Conservation (phyloP, 2,113 vertebrate genomes). For the Strix uralensis region DNA sequence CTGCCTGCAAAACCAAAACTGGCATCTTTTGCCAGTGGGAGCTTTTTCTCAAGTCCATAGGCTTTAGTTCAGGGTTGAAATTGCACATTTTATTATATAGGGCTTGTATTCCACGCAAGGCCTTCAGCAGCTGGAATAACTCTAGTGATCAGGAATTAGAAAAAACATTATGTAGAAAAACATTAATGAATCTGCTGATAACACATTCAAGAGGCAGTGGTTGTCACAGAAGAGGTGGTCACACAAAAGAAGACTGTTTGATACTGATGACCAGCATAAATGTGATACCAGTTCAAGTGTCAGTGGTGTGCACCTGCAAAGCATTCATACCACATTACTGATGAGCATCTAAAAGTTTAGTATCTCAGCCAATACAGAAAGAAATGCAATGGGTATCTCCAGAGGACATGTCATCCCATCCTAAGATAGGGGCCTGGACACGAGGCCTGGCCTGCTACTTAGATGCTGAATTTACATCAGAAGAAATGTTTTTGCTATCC, state of each 20-base stretch:
- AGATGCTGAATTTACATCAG: neutral
- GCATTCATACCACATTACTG: neutral
- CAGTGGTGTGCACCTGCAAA: neutral
- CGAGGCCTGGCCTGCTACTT: neutral
- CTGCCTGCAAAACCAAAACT: neutral
- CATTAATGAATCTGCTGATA: neutral
- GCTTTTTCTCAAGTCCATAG: neutral
- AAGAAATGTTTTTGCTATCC: neutral
- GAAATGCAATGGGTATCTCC: neutral
- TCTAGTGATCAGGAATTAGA: neutral
- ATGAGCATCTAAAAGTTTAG: neutral
- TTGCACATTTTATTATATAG: neutral
- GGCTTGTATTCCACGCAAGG: neutral
- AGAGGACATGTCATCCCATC: neutral
- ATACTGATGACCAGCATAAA: neutral
- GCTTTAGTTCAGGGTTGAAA: neutral
- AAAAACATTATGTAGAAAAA: neutral
- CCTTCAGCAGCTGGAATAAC: neutral
- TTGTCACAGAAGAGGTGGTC: neutral
- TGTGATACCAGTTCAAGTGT: neutral
- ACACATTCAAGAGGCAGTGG: neutral
- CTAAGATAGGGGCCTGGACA: neutral
- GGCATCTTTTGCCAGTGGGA: neutral
- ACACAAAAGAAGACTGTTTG: neutral
- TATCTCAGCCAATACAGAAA: neutral